Evolutionary conservation across 2,888 invertebrate species (phyloP).

Genomic region (Ennomos erosarius): DNA sequence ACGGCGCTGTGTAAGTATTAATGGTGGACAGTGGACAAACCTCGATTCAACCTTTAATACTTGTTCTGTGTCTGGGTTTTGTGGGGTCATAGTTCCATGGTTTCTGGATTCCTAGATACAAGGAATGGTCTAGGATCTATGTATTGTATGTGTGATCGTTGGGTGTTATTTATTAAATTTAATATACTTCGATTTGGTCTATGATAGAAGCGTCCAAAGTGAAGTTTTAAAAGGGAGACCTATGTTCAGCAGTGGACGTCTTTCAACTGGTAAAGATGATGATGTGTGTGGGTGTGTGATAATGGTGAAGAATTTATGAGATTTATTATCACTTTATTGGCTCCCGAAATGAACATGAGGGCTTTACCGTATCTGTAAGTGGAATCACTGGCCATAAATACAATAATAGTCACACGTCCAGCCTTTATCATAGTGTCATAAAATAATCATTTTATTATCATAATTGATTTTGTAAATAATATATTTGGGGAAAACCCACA

Average conservation of each 20-base stretch:
- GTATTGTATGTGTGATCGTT: no score
- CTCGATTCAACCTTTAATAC: constrained; percentile 2
- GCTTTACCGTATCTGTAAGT: constrained; percentile 41
- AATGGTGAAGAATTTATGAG: constrained; percentile 36
- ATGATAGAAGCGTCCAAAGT: no score
- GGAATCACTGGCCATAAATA: constrained; percentile 29
- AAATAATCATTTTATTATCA: constrained; percentile 20
- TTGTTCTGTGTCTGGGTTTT: no score
- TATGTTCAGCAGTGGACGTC: no score
- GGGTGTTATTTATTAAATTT: no score
- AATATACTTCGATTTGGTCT: no score
- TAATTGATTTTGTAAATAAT: constrained; percentile 8
- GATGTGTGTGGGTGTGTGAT: no score
- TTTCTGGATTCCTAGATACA: no score
- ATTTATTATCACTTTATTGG: constrained; percentile 42
- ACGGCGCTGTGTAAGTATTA: constrained; percentile 15
- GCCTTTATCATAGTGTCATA: constrained; percentile 19
- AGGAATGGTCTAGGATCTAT: no score
- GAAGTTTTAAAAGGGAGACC: no score
- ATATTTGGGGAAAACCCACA: constrained; percentile 11
- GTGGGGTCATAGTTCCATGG: background rate
- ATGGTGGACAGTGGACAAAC: constrained; percentile 23
- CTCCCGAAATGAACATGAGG: constrained; percentile 10
- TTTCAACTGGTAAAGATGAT: no score
- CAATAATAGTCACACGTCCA: background rate